Evolutionary conservation across 2,113 vertebrate species (phyloP).

Genomic region (Rattus norvegicus): DNA sequence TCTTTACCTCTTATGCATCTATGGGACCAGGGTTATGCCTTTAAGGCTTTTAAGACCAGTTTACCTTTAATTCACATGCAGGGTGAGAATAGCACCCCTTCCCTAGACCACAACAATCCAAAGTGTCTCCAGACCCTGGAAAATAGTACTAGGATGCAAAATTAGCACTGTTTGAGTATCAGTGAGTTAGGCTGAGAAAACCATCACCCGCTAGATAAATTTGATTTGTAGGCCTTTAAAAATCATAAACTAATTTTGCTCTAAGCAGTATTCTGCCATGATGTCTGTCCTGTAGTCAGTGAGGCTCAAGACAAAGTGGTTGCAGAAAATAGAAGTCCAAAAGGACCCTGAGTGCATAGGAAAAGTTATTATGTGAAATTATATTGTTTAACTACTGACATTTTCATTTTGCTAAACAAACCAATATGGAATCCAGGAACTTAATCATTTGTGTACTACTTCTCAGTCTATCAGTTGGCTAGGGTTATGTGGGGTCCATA

Average conservation of each 20-base stretch:
- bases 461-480: not conserved
- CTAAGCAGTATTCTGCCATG: not conserved
- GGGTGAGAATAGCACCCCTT: not conserved
- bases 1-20: too few relatives aligned
- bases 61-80: not conserved
- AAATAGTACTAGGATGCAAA: not conserved
- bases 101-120: not conserved
- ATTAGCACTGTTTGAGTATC: not conserved
- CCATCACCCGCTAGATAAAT: not conserved
- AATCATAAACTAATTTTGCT: conserved; percentile 38
- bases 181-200: not conserved
- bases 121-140: not conserved
- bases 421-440: not conserved
- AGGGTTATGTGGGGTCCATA: not conserved
- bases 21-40: not conserved
- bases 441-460: not conserved
- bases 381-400: not conserved
- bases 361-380: not conserved
- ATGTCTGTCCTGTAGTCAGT: not conserved
- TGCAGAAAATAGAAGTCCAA: not conserved
- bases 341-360: not conserved
- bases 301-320: not conserved
- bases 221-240: conserved; percentile 19
- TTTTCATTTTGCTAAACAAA: not conserved
- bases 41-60: not conserved